phyloP scores from a whole-genome alignment of 2,113 vertebrate species.

The Nesogale talazaci region DNA sequence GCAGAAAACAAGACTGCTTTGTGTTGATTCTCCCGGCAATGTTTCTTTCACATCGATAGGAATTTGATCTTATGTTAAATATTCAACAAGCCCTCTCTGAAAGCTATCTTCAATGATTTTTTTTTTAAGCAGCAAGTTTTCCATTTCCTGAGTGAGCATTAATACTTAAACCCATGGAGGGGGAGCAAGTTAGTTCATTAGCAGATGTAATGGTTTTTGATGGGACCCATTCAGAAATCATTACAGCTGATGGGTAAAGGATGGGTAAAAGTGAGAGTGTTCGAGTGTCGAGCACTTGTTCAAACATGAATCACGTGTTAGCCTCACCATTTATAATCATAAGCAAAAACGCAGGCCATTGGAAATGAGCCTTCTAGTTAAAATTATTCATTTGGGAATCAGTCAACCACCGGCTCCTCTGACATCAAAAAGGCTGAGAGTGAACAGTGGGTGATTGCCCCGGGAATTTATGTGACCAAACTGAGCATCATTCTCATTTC shows the following conservation, averaged over 20 bases:
- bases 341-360: constrained; percentile 41
- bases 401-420: constrained; percentile 63
- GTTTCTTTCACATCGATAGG: not conserved
- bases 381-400: constrained; percentile 77
- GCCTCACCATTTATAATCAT: constrained; percentile 58
- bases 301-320: constrained; percentile 72
- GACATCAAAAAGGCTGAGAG: constrained; percentile 51
- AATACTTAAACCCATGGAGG: constrained; percentile 24
- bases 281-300: constrained; percentile 30
- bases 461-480: constrained; percentile 71
- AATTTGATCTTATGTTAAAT: not conserved
- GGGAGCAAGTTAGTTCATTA: constrained; percentile 25
- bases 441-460: constrained; percentile 68
- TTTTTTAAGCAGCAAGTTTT: constrained; percentile 23
- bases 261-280: constrained; percentile 35
- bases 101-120: not conserved
- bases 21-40: not conserved
- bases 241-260: constrained; percentile 38
- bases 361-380: constrained; percentile 53
- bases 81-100: constrained; percentile 23
- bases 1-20: not conserved
- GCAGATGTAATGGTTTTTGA: constrained; percentile 38
- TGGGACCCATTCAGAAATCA: constrained; percentile 32
- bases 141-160: constrained; percentile 32
- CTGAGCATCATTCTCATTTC: constrained; percentile 53